phyloP scores from a whole-genome alignment of 1,140 invertebrate species.

The Leptinotarsa undecemlineata region DNA sequence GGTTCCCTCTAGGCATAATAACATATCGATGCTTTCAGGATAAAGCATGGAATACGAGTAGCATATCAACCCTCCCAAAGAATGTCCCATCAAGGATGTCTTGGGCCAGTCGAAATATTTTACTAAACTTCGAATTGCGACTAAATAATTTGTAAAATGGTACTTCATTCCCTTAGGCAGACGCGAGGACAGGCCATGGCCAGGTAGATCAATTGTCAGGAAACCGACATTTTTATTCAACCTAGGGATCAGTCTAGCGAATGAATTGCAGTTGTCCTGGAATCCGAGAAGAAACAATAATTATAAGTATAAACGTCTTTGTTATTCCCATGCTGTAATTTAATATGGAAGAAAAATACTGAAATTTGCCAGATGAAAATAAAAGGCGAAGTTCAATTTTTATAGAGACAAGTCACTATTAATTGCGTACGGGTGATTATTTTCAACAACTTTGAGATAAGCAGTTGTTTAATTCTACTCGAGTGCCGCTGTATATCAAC shows the following conservation, averaged over 20 bases:
- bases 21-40: slow-evolving; percentile 64
- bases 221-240: slow-evolving; percentile 63
- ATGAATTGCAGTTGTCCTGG: slow-evolving; percentile 73
- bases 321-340: no score
- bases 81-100: slow-evolving; percentile 71
- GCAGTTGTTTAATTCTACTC: no score
- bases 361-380: no score
- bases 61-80: slow-evolving; percentile 62
- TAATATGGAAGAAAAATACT: no score
- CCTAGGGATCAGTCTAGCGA: slow-evolving; percentile 70
- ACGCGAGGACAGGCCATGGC: slow-evolving; percentile 73
- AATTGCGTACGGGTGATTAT: no score
- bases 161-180: slow-evolving; percentile 67
- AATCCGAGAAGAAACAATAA: slow-evolving; percentile 17
- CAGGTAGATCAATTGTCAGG: slow-evolving; percentile 72
- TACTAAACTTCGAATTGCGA: slow-evolving; percentile 62
- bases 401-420: no score
- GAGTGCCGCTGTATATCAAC: no score
- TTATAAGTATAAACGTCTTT: no score
- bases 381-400: no score
- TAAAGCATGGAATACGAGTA: slow-evolving; percentile 64
- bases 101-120: slow-evolving; percentile 71
- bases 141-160: slow-evolving; percentile 60
- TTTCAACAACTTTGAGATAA: no score
- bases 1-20: slow-evolving; percentile 67